Base-by-base conservation (phyloP, 1,140 invertebrate genomes). In the Globodera rostochiensis region DNA sequence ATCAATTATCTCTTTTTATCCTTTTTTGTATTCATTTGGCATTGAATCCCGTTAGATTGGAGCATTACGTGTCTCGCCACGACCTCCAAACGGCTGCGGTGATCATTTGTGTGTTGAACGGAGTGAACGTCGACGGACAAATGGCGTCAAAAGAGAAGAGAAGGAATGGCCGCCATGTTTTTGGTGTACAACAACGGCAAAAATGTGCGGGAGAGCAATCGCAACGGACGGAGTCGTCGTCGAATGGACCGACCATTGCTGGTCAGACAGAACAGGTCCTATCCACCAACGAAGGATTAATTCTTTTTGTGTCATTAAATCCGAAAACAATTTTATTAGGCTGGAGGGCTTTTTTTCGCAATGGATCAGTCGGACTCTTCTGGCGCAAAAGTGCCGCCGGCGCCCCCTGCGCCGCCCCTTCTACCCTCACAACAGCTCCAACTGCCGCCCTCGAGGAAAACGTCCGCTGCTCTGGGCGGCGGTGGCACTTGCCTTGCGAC, bases 51-150 rank as follows among this genome's bases (percentile, higher is more conserved):
- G 36, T 36, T 64, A 81, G 80, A 15, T 9, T 82, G n/a, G 70
- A 83, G 13, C 81, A 82, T 67, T 82, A 82, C 49, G 64, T 57
- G 6, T 53, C 66, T 57, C 67, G 57, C 11, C 80, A 49, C 19
- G 79, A 80, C 45, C 50, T 81, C n/a, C 77, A 81, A 70, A 82
- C 81, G 60, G 81, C 80, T 21, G 80, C 81, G n/a, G 81, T 82
- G 25, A 82, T 82, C 47, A 82, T 64, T 36, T 82, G 81, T 53
- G 67, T 82, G 45, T 46, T 82, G 66, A 64, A 74, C 73, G 45
- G 77, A 69, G 21, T 66, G n/a, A 53, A 50, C 25, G 45, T 36
- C n/a, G 45, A 47, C 36, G 46, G 36, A 49, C 36, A 15, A 9
- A 64, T 25, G 13, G 49, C 46, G 69, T 6, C 60, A 79, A 74